A percentile compares a stretch with the other conserved stretches of the same genome.
Evolutionary conservation across 2,797 vertebrate species (phyloP).

Genomic region (Rhynchonycteris naso): DNA sequence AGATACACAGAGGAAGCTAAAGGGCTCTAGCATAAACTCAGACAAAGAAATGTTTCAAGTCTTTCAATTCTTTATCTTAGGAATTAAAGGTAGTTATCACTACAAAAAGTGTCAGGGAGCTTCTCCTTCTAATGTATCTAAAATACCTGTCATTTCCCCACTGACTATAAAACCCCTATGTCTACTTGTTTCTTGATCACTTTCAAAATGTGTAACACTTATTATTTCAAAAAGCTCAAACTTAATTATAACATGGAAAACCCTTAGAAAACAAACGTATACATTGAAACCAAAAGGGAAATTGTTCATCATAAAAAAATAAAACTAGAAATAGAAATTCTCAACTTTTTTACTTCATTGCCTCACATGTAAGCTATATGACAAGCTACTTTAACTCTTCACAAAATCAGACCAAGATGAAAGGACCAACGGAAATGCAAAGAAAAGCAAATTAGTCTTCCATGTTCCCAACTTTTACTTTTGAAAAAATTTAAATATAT

Average conservation of each 20-base stretch:
- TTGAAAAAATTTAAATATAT: slow-evolving; percentile 20
- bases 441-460: background rate
- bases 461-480: background rate
- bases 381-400: background rate
- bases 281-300: background rate
- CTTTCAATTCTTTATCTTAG: background rate
- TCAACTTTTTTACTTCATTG: background rate
- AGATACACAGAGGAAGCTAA: background rate
- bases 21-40: slow-evolving; percentile 10
- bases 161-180: background rate
- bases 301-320: background rate
- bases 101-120: background rate
- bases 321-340: background rate
- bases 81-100: background rate
- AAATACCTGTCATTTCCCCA: background rate
- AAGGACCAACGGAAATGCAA: background rate
- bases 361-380: background rate
- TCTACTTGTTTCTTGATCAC: background rate
- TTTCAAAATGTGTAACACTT: background rate
- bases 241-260: background rate
- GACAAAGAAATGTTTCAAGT: slow-evolving; percentile 1
- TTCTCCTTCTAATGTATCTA: background rate
- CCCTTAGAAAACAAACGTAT: background rate
- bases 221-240: background rate
- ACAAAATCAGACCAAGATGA: background rate